Evolutionary conservation across 2,797 vertebrate genomes (phyloP).

Genomic region (Nyctibius grandis): DNA sequence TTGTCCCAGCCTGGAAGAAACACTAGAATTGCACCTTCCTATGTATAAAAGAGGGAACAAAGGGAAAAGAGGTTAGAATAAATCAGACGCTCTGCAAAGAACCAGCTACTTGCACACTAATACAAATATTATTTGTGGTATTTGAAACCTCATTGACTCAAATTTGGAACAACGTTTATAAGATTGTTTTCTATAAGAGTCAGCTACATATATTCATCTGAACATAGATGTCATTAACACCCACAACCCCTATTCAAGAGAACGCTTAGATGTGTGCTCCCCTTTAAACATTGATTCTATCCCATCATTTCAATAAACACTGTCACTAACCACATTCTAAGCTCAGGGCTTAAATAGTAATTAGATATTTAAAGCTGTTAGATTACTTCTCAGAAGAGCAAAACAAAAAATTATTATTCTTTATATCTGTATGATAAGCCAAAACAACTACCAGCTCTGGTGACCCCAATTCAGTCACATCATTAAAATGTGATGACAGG

Average conservation of each 20-base stretch:
- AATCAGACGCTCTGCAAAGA: background rate
- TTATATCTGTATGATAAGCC: background rate
- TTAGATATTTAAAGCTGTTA: background rate
- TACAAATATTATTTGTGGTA: too few species aligned
- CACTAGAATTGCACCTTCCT: conserved; percentile 96
- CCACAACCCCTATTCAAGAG: background rate
- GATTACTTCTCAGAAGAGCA: background rate
- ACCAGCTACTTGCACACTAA: background rate
- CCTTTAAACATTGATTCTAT: background rate
- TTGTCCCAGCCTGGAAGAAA: conserved; percentile 98
- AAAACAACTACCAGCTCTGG: background rate
- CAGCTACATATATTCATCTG: background rate
- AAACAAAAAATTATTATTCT: background rate
- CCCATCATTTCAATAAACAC: background rate
- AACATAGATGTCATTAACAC: background rate
- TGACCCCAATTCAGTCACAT: background rate
- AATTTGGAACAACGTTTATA: background rate
- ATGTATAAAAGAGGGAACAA: background rate
- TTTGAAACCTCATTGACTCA: background rate
- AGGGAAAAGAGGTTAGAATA: background rate
- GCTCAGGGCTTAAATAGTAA: background rate
- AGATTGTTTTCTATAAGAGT: background rate
- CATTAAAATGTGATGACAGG: rapidly evolving
- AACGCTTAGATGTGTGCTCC: background rate
- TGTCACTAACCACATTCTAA: background rate